These are phyloP conservation scores for Globodera rostochiensis DNA, from an alignment of 1,140 invertebrate species.

Conservation along the genomic window DNA sequence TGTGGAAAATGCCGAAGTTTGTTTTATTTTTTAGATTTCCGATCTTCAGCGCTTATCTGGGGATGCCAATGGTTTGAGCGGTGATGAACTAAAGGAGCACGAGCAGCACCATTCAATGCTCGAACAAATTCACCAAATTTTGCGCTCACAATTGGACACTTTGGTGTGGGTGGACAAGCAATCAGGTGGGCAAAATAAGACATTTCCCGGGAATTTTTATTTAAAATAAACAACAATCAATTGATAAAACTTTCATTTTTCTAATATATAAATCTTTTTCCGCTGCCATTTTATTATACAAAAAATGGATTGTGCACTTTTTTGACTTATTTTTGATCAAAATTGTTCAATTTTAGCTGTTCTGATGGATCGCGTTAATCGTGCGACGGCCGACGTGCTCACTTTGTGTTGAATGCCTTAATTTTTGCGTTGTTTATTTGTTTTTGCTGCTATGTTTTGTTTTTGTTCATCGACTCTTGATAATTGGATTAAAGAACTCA, in stretches of 20 bases:
- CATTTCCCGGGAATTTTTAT: neutral
- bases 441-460: no score
- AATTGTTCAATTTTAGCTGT: neutral
- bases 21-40: conserved; percentile 27
- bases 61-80: neutral
- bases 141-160: conserved; percentile 40
- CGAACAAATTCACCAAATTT: conserved; percentile 42
- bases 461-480: no score
- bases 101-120: conserved; percentile 15
- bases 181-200: conserved; percentile 7
- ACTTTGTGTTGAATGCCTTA: conserved; percentile 1
- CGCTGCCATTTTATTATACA: neutral
- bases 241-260: no score
- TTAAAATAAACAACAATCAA: no score
- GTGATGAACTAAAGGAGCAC: conserved; percentile 20
- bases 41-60: conserved; percentile 31
- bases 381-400: conserved; percentile 11
- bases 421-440: neutral
- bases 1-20: neutral
- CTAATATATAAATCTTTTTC: no score
- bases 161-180: conserved; percentile 44
- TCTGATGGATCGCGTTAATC: conserved; percentile 25
- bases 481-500: no score
- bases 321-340: neutral
- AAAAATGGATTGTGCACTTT: no score